phyloP scores from a whole-genome alignment of 2,888 invertebrate species.

The Abrostola tripartita region DNA sequence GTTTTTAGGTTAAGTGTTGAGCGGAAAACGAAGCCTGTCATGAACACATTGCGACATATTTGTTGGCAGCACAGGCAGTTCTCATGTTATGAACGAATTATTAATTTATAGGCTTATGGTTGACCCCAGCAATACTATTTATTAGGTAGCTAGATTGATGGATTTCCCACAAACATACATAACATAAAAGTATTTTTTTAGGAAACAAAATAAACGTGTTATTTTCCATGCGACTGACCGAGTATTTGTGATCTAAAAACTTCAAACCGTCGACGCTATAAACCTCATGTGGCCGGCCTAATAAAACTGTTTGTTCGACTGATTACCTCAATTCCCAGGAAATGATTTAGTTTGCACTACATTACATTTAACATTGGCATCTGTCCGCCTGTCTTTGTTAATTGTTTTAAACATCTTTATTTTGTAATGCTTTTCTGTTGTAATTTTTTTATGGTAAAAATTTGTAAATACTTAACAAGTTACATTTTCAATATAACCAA shows the following conservation, averaged over 20 bases:
- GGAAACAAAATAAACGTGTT: slow-evolving; percentile 36
- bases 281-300: slow-evolving; percentile 48
- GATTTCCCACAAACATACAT: slow-evolving; percentile 23
- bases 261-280: slow-evolving; percentile 43
- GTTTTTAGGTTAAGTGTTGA: too few relatives aligned
- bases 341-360: slow-evolving; percentile 49
- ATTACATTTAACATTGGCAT: slow-evolving; percentile 19
- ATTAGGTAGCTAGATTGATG: slow-evolving; percentile 8
- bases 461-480: too few relatives aligned
- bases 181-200: slow-evolving; percentile 46
- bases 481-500: too few relatives aligned
- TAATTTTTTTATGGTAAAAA: neutral
- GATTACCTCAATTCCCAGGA: slow-evolving; percentile 50
- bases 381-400: slow-evolving; percentile 21
- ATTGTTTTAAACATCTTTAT: slow-evolving; percentile 16
- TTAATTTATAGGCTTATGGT: neutral
- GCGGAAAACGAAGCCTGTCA: neutral
- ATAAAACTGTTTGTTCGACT: slow-evolving; percentile 51
- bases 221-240: slow-evolving; percentile 14
- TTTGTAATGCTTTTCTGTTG: neutral
- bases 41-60: neutral
- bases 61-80: too few relatives aligned
- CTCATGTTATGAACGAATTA: neutral
- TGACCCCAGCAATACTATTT: slow-evolving; percentile 1
- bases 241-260: slow-evolving; percentile 46